Evolutionary conservation across 2,888 invertebrate genomes (phyloP), one percentile per base, ranked within the genome.

Genomic region (Physocephala rufipes): DNA sequence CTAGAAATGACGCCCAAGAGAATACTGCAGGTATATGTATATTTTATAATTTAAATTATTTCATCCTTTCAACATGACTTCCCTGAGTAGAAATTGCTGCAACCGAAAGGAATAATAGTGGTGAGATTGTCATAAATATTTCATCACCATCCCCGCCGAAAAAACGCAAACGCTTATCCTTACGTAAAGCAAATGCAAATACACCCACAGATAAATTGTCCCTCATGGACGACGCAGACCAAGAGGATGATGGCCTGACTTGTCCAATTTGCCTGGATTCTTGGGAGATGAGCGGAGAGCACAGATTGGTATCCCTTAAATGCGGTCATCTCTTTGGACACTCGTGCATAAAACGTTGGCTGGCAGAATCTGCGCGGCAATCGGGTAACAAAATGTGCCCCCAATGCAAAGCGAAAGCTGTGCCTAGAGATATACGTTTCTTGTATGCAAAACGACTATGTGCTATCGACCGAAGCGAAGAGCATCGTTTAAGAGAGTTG

Each of bases 271-370:
- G 97, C 82, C 88, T 96, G 75, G 97, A 97, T 70, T 86, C 89
- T 2, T 97, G 96, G 95, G 93, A 93, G 3, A 95, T 92, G 82
- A 90, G 92, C 0, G 97, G 97, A 0, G 90, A 89, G 0, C 98
- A 98, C 84, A 88, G 96, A 67, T 86, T 97, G 2, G 92, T 93
- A n/a, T 91, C 95, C 0, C 86, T 98, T 12, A 92, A 91, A 80
- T 98, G 98, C 85, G 98, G 98, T 0, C 98, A 98, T 86, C 86
- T 97, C 9, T 98, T 96, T 85, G 98, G 98, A 0, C 86, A 90
- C 0, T 88, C 89, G 21, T 97, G 97, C 82, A 88, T 86, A 67
- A 82, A 83, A 1, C 85, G 85, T 73, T 90, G 87, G 86, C 72
- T 86, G 2, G 61, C 71, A 4, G 85, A 85, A 64, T 83, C 83